Percentiles rank a stretch among this genome's conserved stretches.
These are phyloP conservation scores for Shinisaurus crocodilurus DNA, from an alignment of 2,113 vertebrate species.

Conservation along the genomic window DNA sequence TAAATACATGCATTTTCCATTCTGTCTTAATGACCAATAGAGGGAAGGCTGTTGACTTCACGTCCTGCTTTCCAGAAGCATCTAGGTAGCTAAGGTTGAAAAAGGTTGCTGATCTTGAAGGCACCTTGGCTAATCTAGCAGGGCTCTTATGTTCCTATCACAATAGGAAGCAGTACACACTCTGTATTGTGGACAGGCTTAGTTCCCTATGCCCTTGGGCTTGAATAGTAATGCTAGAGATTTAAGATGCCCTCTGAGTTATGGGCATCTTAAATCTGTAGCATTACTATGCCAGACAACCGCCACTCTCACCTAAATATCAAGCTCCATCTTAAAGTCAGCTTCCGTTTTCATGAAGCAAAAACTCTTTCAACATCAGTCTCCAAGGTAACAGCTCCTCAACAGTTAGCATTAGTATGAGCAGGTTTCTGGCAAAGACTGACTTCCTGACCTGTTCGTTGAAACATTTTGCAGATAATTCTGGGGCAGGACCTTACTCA, in stretches of 20 bases:
- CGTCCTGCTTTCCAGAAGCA: background rate
- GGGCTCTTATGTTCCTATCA: background rate
- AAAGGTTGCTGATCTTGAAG: background rate
- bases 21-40: background rate
- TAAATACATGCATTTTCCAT: background rate
- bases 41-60: background rate
- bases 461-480: background rate
- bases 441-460: background rate
- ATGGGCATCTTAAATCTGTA: no score
- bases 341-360: background rate
- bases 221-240: background rate
- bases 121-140: background rate
- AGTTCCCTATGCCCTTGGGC: background rate
- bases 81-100: background rate
- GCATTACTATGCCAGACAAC: no score
- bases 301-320: background rate
- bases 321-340: background rate
- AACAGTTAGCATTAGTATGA: conserved; percentile 1
- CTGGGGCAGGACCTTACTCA: background rate
- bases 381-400: conserved; percentile 22
- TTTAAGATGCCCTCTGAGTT: background rate
- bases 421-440: background rate
- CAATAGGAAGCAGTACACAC: background rate
- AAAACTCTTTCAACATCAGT: background rate
- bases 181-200: background rate